A percentile compares a stretch with the other conserved stretches of the same genome.
Conservation (phyloP, 2,888 invertebrate species). For the Cephus pygmeus region DNA sequence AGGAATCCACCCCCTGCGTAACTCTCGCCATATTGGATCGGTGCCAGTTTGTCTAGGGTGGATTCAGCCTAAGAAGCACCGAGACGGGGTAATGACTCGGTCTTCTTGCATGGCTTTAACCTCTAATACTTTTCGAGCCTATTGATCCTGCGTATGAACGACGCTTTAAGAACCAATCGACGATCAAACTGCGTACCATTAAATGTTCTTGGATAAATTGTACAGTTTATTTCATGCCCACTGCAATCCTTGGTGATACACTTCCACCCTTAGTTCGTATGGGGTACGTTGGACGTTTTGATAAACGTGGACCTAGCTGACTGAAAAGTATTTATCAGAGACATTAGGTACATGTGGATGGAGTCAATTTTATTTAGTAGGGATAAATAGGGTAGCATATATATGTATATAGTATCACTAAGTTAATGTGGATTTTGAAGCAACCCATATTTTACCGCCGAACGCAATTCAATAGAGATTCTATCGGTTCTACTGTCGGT, state of each 20-base stretch:
- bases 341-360: not conserved
- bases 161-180: not conserved
- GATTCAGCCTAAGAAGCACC: not conserved
- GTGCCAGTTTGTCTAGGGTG: not conserved
- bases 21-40: not conserved
- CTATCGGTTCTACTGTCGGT: not conserved
- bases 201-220: not conserved
- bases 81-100: not conserved
- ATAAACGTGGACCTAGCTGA: not conserved
- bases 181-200: not conserved
- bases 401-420: too few relatives aligned
- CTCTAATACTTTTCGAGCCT: not conserved
- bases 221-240: not conserved
- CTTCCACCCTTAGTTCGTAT: too few relatives aligned
- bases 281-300: too few relatives aligned
- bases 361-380: too few relatives aligned
- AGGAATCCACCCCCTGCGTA: not conserved
- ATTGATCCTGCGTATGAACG: not conserved
- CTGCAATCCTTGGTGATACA: not conserved
- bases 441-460: too few relatives aligned
- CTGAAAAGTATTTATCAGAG: not conserved
- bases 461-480: not conserved
- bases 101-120: not conserved
- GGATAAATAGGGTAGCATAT: too few relatives aligned
- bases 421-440: too few relatives aligned